Percentiles rank a stretch among this genome's conserved stretches.
These are phyloP conservation scores for Thereva nobilitata DNA, from an alignment of 2,888 invertebrate genomes.

Conservation along the genomic window DNA sequence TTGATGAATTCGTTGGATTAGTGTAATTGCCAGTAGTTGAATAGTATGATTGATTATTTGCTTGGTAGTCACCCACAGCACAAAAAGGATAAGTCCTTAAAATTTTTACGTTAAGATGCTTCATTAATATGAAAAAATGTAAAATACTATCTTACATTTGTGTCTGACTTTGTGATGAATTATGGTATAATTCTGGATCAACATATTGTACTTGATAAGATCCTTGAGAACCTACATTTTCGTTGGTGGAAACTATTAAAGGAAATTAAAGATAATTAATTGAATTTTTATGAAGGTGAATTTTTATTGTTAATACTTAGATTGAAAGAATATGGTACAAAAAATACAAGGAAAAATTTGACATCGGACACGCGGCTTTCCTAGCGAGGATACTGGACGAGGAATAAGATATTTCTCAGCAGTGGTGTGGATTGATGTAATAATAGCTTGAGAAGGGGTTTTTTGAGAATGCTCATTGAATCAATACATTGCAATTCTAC, in stretches of 20 bases:
- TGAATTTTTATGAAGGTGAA: background rate
- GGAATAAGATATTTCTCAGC: too few species aligned
- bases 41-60: constrained; percentile 66
- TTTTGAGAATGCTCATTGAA: too few species aligned
- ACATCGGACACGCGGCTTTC: too few species aligned
- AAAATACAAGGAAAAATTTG: too few species aligned
- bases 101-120: constrained; percentile 37
- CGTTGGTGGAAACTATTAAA: constrained; percentile 56
- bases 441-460: too few species aligned
- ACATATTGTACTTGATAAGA: constrained; percentile 76
- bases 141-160: constrained; percentile 60
- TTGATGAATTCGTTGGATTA: constrained; percentile 55
- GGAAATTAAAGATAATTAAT: constrained; percentile 6
- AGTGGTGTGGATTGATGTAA: too few species aligned
- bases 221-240: constrained; percentile 49
- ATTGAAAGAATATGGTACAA: too few species aligned
- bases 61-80: constrained; percentile 68
- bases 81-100: constrained; percentile 76
- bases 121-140: constrained; percentile 36
- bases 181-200: constrained; percentile 69
- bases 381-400: too few species aligned
- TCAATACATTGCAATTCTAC: too few species aligned
- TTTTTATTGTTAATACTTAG: too few species aligned
- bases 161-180: constrained; percentile 64
- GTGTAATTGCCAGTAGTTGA: constrained; percentile 68